A percentile compares a stretch with the other conserved stretches of the same genome.
phyloP scores from a whole-genome alignment of 53 echinoderm and acorn worm genomes.

The Paracentrotus lividus region DNA sequence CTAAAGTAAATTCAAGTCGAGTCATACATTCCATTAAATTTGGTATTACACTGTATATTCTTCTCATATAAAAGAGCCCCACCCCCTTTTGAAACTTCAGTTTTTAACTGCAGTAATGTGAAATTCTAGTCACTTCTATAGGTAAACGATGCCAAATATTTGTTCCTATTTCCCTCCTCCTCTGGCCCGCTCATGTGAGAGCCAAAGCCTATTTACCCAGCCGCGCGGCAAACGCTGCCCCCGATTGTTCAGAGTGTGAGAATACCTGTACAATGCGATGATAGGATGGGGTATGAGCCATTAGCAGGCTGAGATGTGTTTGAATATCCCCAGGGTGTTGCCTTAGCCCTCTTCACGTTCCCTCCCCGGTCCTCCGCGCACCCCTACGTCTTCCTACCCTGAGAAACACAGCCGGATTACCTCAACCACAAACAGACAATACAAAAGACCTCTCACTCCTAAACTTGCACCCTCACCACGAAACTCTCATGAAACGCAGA shows the following conservation, averaged over 20 bases:
- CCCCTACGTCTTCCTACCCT: not conserved
- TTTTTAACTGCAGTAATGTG: not conserved
- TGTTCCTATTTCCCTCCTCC: not conserved
- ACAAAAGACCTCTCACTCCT: constrained; percentile 26
- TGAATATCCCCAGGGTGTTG: constrained; percentile 49
- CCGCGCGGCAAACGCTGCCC: constrained; percentile 21
- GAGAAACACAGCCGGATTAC: not conserved
- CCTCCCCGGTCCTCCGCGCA: not conserved
- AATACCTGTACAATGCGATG: constrained; percentile 26
- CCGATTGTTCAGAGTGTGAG: constrained; percentile 36
- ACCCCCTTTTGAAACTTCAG: too few species aligned
- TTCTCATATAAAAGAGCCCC: too few species aligned
- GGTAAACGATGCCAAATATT: constrained; percentile 50
- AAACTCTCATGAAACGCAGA: not conserved
- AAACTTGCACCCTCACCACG: constrained; percentile 3
- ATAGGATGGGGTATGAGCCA: constrained; percentile 31
- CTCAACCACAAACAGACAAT: not conserved
- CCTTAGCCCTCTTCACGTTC: constrained; percentile 1
- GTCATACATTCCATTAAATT: too few species aligned
- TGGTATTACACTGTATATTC: too few species aligned
- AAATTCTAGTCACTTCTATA: constrained; percentile 20
- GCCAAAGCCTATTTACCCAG: constrained; percentile 49
- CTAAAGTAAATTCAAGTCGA: too few species aligned
- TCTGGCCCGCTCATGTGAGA: not conserved
- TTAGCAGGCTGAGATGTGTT: constrained; percentile 37